Base-by-base conservation (phyloP, 2,888 invertebrate genomes). In the Euplagia quadripunctaria region DNA sequence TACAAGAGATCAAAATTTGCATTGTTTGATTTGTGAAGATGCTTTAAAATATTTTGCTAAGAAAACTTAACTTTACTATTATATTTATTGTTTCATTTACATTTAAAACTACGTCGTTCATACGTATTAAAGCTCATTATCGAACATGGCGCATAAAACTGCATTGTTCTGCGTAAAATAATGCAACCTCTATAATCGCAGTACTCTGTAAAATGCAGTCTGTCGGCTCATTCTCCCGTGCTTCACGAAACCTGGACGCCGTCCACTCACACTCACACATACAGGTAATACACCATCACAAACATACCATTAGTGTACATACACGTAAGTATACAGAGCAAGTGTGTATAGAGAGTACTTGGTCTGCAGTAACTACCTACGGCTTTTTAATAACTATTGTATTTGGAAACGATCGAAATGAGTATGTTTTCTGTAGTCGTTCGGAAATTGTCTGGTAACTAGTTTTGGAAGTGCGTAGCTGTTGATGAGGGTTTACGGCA, bases 341-440 rank as follows among this genome's bases (percentile, higher is more conserved):
- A 72, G 82, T 85, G 80, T 82, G 85, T 87, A 87, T 83, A 80
- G 80, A 68, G 71, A 75, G 78, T 90, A 87, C 91, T 88, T 87
- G 89, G 89, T 88, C 84, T 80, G 68, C 64, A 73, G 16, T 86
- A 85, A 85, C 90, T 89, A 93, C 90, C 82, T 86, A 91, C 90
- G 93, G 86, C 78, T 82, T 94, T 95, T 94, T 95, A 96, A 95
- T 96, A 96, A 95, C 95, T 95, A 95, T 96, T 95, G 95, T 96
- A 95, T 95, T 95, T 95, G 92, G 94, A 89, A 92, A 87, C 94
- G 93, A 95, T 96, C 93, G 94, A 94, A 96, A 95, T 95, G 94
- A 95, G 94, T 91, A 90, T 92, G 84, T 79, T 85, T 76, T 80
- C 74, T 55, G 70, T 76, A 83, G 79, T 92, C 91, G 89, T 88